Percentiles rank a stretch among this genome's conserved stretches.
phyloP scores from a whole-genome alignment of 2,113 vertebrate species.

The Atrichornis clamosus region DNA sequence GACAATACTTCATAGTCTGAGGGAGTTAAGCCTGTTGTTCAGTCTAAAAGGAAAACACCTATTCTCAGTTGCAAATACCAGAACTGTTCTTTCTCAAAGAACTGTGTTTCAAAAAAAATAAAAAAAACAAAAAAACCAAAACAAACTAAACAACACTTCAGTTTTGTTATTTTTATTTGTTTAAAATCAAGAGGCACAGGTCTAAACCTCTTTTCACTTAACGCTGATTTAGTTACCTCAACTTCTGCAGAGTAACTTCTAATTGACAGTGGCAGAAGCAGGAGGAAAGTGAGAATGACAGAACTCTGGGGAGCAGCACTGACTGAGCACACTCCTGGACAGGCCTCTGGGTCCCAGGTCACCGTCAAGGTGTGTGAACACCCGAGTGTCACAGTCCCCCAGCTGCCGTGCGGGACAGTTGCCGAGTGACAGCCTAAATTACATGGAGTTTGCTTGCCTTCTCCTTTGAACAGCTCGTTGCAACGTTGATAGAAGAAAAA shows the following conservation, averaged over 20 bases:
- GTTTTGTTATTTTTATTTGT: not conserved
- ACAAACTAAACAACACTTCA: fast-evolving
- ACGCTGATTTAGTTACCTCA: not conserved
- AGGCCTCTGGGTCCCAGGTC: not conserved
- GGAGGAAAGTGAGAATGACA: not conserved
- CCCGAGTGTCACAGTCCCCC: not conserved
- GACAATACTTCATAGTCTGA: not conserved
- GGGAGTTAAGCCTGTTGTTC: not conserved
- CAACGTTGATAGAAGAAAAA: not conserved
- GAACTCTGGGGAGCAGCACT: not conserved
- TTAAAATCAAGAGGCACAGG: not conserved
- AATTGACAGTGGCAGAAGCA: conserved; percentile 9
- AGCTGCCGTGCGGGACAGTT: not conserved
- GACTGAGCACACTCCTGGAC: not conserved
- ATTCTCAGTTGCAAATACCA: not conserved
- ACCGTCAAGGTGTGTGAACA: not conserved
- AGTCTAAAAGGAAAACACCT: not conserved
- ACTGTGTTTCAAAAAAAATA: not conserved
- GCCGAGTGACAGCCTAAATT: not conserved
- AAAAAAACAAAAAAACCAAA: too few species aligned
- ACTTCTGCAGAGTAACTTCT: not conserved
- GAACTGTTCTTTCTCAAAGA: not conserved
- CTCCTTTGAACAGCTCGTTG: not conserved
- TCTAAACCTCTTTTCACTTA: not conserved
- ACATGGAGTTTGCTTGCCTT: not conserved